A percentile compares a stretch with the other conserved stretches of the same genome.
Evolutionary conservation across 2,113 vertebrate genomes (phyloP).

Genomic region (Cryptotis parvus): DNA sequence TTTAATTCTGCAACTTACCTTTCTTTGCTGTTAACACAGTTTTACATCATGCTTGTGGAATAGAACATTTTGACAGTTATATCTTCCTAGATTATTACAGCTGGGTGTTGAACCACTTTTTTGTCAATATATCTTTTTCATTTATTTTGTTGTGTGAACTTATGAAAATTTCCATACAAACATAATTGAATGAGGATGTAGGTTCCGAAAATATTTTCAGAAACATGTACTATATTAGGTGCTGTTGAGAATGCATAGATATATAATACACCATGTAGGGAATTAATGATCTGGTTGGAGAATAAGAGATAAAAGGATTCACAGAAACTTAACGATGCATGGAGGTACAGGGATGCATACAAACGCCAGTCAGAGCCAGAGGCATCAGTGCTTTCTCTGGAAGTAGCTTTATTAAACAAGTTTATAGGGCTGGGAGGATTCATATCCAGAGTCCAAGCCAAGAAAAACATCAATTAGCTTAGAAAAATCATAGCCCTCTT

Average conservation of each 20-base stretch:
- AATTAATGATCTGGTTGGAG: neutral
- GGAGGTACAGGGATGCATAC: neutral
- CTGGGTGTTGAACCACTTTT: conserved; percentile 49
- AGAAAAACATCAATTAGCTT: too few relatives aligned
- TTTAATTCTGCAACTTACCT: conserved; percentile 34
- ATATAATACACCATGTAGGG: neutral
- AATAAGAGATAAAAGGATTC: neutral
- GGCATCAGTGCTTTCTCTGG: too few relatives aligned
- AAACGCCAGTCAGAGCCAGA: neutral
- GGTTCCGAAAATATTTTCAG: too few relatives aligned
- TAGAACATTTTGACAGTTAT: conserved; percentile 49
- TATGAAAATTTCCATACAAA: conserved; percentile 4
- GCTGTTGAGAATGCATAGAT: neutral
- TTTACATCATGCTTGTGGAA: conserved; percentile 30
- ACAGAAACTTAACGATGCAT: neutral
- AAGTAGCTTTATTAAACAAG: too few relatives aligned
- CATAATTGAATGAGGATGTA: neutral
- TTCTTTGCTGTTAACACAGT: conserved; percentile 49
- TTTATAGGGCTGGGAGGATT: too few relatives aligned
- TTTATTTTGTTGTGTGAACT: conserved; percentile 39
- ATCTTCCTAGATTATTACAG: conserved; percentile 66
- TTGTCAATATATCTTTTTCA: neutral
- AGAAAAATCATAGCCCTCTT: too few relatives aligned
- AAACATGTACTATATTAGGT: neutral
- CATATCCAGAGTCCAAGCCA: too few relatives aligned